phyloP scores from a whole-genome alignment of 2,797 vertebrate species.

The Phoeniculus purpureus region DNA sequence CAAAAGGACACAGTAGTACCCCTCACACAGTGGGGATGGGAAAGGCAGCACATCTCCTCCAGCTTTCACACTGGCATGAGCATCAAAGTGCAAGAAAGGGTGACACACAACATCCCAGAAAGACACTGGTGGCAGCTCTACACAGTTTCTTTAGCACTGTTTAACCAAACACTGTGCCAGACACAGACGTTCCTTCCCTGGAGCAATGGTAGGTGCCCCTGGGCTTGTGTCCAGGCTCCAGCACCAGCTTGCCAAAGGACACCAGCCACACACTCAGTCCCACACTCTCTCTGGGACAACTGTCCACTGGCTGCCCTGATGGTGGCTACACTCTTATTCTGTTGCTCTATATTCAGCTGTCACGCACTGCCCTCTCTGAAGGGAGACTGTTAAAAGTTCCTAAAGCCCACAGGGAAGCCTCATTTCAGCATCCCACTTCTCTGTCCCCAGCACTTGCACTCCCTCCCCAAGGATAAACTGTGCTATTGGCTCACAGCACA shows the following conservation, averaged over 20 bases:
- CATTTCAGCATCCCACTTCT: background rate
- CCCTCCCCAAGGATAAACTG: background rate
- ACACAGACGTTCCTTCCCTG: constrained; percentile 37
- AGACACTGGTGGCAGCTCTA: constrained; percentile 22
- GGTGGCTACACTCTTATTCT: background rate
- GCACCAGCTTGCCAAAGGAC: background rate
- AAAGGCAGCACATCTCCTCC: background rate
- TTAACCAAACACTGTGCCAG: constrained; percentile 49
- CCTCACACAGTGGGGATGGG: background rate
- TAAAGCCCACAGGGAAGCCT: background rate
- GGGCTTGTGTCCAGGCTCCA: background rate
- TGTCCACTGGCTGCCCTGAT: background rate
- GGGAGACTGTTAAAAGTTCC: background rate
- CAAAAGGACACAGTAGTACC: rapidly evolving
- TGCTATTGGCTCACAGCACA: background rate
- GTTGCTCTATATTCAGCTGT: rapidly evolving
- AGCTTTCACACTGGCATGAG: background rate
- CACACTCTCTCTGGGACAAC: background rate
- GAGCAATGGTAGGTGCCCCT: background rate
- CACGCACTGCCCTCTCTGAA: background rate
- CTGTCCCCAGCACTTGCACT: background rate
- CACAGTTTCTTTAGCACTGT: constrained; percentile 39
- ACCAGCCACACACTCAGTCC: background rate
- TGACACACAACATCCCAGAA: background rate
- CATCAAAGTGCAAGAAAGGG: background rate